Evolutionary conservation across 2,797 vertebrate species (phyloP).

Genomic region (Pterois miles): DNA sequence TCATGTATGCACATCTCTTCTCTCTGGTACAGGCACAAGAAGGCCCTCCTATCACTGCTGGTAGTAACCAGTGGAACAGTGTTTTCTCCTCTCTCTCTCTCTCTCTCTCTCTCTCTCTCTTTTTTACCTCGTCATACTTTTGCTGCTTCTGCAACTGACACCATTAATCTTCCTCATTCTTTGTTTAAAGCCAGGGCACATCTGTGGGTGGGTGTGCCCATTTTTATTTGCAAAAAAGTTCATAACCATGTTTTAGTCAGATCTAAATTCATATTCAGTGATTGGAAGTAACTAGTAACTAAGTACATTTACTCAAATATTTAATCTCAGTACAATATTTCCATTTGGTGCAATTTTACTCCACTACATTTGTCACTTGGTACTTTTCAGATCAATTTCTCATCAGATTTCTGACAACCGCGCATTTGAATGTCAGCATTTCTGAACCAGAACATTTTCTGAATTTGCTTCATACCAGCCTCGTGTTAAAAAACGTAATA

Average conservation of each 20-base stretch:
- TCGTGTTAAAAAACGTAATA: neutral
- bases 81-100: neutral
- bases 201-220: neutral
- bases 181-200: neutral
- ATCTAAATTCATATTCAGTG: neutral
- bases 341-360: neutral
- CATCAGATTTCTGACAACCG: neutral
- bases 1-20: neutral
- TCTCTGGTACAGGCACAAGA: neutral
- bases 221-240: neutral
- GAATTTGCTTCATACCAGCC: neutral
- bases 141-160: neutral
- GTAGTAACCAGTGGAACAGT: neutral
- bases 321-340: neutral
- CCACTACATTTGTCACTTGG: neutral
- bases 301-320: neutral
- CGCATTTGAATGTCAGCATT: neutral
- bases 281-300: neutral
- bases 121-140: neutral
- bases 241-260: neutral
- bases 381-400: neutral
- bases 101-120: neutral
- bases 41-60: neutral
- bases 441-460: neutral
- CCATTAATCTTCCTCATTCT: neutral